Percentiles rank a stretch among this genome's conserved stretches.
These are phyloP conservation scores for Brachionus asplanchnoidis DNA, from an alignment of 1,140 invertebrate species.

Conservation along the genomic window DNA sequence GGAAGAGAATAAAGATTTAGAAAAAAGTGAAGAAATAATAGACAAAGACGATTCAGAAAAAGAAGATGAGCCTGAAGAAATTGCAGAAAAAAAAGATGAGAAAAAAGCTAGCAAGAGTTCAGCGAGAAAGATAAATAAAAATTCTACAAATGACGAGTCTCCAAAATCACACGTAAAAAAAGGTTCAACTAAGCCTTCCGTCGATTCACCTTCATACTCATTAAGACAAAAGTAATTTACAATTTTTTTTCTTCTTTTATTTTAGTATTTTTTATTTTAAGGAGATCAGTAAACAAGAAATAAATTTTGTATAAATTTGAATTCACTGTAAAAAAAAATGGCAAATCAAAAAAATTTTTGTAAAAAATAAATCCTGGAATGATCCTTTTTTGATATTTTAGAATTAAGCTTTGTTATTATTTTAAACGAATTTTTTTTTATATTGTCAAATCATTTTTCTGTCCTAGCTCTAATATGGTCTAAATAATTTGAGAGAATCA, in stretches of 20 bases:
- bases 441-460: not conserved
- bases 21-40: not conserved
- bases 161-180: not conserved
- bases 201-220: slow-evolving; percentile 1
- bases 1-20: not conserved
- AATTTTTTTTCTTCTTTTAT: not conserved
- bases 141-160: not conserved
- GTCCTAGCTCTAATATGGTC: not conserved
- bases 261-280: not conserved
- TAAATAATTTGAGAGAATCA: not conserved
- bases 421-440: slow-evolving; percentile 20
- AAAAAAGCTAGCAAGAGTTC: not conserved
- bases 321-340: not conserved
- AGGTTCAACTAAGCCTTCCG: not conserved
- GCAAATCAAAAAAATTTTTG: not conserved
- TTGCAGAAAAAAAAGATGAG: not conserved
- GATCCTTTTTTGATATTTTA: not conserved
- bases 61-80: not conserved
- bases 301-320: not conserved
- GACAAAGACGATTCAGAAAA: not conserved
- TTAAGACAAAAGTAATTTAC: slow-evolving; percentile 6
- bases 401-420: not conserved
- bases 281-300: not conserved
- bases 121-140: not conserved
- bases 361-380: not conserved